Conservation (phyloP, 2,113 vertebrate genomes). For the Otus sunia region DNA sequence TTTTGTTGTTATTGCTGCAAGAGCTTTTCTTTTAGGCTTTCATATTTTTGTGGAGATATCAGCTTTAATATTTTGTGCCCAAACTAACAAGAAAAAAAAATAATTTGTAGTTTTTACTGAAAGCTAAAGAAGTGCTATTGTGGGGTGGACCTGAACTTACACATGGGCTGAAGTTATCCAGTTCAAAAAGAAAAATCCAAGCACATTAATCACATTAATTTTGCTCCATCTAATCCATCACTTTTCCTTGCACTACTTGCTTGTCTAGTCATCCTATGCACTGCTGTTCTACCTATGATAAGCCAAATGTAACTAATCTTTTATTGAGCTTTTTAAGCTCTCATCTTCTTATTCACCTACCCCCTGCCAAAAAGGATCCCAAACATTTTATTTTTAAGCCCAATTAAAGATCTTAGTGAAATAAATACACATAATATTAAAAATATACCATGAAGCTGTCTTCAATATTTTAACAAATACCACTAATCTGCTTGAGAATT, state of each 20-base stretch:
- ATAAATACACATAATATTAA: neutral
- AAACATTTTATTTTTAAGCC: neutral
- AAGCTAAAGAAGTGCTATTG: neutral
- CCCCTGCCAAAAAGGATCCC: neutral
- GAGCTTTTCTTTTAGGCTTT: neutral
- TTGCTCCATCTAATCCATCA: conserved; percentile 51
- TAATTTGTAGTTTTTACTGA: neutral
- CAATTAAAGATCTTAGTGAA: neutral
- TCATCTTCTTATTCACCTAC: neutral
- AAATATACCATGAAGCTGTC: neutral
- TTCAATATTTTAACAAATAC: neutral
- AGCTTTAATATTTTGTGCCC: neutral
- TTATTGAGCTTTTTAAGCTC: conserved; percentile 20
- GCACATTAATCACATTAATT: conserved; percentile 53
- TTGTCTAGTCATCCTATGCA: conserved; percentile 17
- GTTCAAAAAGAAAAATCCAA: conserved; percentile 45
- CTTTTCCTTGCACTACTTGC: conserved; percentile 16
- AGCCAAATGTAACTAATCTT: conserved; percentile 56
- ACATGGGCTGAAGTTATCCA: neutral
- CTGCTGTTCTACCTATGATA: conserved; percentile 29
- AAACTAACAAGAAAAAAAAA: neutral
- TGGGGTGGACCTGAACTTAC: neutral
- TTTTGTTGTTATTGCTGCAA: neutral
- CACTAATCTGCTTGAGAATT: neutral
- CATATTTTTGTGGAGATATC: neutral